Base-by-base conservation (phyloP, 2,888 invertebrate genomes). In the Andrena flavipes region DNA sequence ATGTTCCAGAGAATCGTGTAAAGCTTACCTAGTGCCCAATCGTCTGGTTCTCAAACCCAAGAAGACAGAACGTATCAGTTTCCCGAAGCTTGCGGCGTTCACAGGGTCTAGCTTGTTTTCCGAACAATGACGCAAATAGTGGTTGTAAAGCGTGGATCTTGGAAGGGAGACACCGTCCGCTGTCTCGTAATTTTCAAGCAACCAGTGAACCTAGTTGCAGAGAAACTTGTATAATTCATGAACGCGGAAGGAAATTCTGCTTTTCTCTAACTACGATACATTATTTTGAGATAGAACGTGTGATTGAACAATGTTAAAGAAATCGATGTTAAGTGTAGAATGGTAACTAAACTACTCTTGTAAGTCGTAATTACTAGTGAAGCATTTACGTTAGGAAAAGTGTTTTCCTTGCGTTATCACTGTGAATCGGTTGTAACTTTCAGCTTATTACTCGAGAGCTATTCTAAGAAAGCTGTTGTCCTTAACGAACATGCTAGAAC, bases 41-140 rank as follows among this genome's bases (percentile, higher is more conserved):
- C 99, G 96, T 88, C 99, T 95, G 20, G 99, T 99, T 85, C 99
- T 95, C 90, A 99, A 95, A 23, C 99, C 99, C 89, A 99, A 96
- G 95, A 99, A 99, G 82, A 99, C 99, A 2, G 99, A 99, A 80
- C 99, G 96, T 92, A 99, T 99, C 59, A 99, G 96, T 95, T 99
- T 99, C 84, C 99, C 99, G 95, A 99, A 99, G 49, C 99, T 99
- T 8, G 99, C 99, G 54, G 99, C 99, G 95, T 99, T 99, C 84
- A 99, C 99, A 0, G 99, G 99, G 94, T 99, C 99, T 87, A 99
- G 95, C 93, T 98, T 98, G 93, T 98, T 97, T 92, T 97, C 96
- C 60, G 96, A 95, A 94, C 99, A 99, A 94, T 99, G 99, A 29
- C 98, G 96, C 91, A 99, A 96, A 94, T 99, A 99, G 95, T 99